A percentile compares a stretch with the other conserved stretches of the same genome.
Conservation (phyloP, 2,888 invertebrate genomes). For the Microchrysa polita region DNA sequence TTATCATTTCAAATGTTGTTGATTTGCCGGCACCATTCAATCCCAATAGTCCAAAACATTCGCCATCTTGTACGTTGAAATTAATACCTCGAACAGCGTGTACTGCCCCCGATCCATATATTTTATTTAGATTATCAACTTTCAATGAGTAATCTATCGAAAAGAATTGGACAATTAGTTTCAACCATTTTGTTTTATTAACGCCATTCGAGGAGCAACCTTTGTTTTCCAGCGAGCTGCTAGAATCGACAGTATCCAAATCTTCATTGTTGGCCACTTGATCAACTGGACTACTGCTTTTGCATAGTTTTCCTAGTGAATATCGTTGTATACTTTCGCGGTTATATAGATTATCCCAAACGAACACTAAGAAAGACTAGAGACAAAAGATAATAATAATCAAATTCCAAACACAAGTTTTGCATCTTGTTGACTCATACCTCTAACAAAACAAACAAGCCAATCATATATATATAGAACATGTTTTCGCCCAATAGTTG, state of each 20-base stretch:
- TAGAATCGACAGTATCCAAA: not conserved
- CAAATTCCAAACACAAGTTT: no score
- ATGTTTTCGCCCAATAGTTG: conserved; percentile 18
- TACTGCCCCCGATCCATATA: conserved; percentile 68
- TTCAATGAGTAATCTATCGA: conserved; percentile 60
- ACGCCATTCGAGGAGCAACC: not conserved
- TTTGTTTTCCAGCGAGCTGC: not conserved
- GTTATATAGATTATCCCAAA: conserved; percentile 44
- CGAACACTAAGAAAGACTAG: conserved; percentile 39
- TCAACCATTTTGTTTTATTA: no score
- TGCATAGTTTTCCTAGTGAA: not conserved
- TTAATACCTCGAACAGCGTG: conserved; percentile 73
- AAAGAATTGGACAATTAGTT: not conserved
- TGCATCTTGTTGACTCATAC: no score
- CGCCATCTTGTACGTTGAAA: conserved; percentile 74
- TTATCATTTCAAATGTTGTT: conserved; percentile 85
- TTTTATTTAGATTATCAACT: conserved; percentile 70
- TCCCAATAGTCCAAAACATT: conserved; percentile 85
- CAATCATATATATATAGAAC: conserved; percentile 54
- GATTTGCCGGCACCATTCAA: conserved; percentile 91
- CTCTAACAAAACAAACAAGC: not conserved
- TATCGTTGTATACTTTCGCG: conserved; percentile 8
- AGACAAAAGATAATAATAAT: conserved; percentile 6
- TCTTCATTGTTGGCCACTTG: not conserved
- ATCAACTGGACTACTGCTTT: not conserved